Base-by-base conservation (phyloP, 2,888 invertebrate genomes). In the Mesoligia furuncula region DNA sequence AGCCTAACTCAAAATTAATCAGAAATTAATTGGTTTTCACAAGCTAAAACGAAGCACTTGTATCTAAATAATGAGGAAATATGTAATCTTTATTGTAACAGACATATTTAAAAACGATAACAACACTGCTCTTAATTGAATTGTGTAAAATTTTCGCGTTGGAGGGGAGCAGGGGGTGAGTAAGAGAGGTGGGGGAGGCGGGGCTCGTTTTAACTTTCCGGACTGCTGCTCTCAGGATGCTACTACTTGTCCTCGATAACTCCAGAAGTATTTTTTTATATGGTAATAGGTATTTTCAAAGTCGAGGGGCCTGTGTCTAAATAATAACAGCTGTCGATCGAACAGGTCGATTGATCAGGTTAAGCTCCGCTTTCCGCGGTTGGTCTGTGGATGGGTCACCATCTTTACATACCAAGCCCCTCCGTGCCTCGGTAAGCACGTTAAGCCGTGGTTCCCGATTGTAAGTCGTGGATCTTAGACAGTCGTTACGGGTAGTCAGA, bases 161-260 rank as follows among this genome's bases (percentile, higher is more conserved):
- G 86, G 83, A 79, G 85, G 85, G 87, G 81, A 69, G 84, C 79
- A 6, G 81, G 78, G 70, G 74, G 79, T 70, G 77, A 48, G 79
- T 3, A 42, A 51, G 65, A 79, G 65, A 15, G 64, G 31, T 11
- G 68, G 39, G 66, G 85, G 80, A 81, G 80, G 84, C 68, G 87
- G 88, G 74, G 85, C 86, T 90, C 91, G 92, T 92, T 93, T 93
- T 93, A 93, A 93, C 93, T 93, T 93, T 93, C 91, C 92, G 93
- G 91, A 79, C 88, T 85, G 90, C 77, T 92, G 91, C 75, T 75
- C 76, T n/a, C 51, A 36, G 51, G 54, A 1, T 42, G 11, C 17
- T 85, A 87, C 83, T 71, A 86, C n/a, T 72, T 61, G 73, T 70
- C 42, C 69, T 75, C 86, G 65, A 57, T 75, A 5, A 11, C 11